Evolutionary conservation across 2,888 invertebrate species (phyloP).

Genomic region (Cephonodes hylas): DNA sequence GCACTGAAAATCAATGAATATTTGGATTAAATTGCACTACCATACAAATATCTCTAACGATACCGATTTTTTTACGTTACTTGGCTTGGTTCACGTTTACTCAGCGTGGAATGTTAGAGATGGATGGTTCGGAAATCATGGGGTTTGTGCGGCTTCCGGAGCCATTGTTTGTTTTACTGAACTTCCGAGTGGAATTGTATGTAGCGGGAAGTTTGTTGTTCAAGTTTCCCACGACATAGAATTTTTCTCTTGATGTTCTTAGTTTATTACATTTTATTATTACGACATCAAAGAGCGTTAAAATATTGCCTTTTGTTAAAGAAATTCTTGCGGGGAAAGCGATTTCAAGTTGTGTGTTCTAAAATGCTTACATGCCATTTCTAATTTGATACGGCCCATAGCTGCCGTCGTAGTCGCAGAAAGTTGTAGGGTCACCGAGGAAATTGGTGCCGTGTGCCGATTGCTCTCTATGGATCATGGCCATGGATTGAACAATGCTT

Average conservation of each 20-base stretch:
- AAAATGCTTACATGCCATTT: slow-evolving; percentile 77
- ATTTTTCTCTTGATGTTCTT: no score
- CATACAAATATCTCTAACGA: no score
- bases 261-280: not conserved
- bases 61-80: not conserved
- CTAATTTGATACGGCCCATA: slow-evolving; percentile 80
- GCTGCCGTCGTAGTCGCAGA: slow-evolving; percentile 85
- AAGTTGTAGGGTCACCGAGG: slow-evolving; percentile 71
- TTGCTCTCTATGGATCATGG: slow-evolving; percentile 76
- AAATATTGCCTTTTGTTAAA: not conserved
- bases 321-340: not conserved
- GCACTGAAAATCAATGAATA: slow-evolving; percentile 61
- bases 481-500: slow-evolving; percentile 80
- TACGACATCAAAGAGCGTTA: not conserved
- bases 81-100: not conserved
- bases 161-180: not conserved
- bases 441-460: slow-evolving; percentile 81
- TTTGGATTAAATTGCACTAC: not conserved
- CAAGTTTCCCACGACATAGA: no score
- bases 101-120: not conserved
- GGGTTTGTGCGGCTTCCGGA: not conserved
- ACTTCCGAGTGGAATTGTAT: not conserved
- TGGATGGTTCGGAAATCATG: not conserved
- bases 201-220: no score
- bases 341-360: not conserved